These are phyloP conservation scores for Gerosis bhagava DNA, from an alignment of 2,888 invertebrate genomes.

Conservation along the genomic window DNA sequence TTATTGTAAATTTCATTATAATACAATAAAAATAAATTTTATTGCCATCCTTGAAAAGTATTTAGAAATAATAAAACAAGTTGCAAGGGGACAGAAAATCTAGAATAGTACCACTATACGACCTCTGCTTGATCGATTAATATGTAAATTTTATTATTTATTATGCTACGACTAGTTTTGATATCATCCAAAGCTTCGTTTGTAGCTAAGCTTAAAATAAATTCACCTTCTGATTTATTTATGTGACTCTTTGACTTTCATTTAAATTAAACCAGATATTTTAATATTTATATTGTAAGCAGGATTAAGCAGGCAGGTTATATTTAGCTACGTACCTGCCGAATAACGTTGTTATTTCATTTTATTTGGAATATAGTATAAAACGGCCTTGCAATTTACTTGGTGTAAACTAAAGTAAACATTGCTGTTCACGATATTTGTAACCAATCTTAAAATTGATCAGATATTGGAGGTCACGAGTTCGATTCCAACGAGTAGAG, in stretches of 20 bases:
- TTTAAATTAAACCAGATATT: background rate
- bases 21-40: no score
- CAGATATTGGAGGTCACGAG: no score
- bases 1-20: no score
- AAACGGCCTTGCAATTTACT: no score
- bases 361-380: no score
- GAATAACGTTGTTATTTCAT: no score
- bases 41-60: constrained; percentile 55
- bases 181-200: constrained; percentile 28
- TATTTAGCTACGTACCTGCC: no score
- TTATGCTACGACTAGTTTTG: constrained; percentile 44
- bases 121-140: constrained; percentile 66
- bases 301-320: no score
- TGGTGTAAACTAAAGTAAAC: no score
- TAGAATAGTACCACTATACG: constrained; percentile 55
- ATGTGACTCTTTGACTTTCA: background rate
- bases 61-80: constrained; percentile 49
- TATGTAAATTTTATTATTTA: constrained; percentile 66
- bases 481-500: no score
- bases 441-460: no score
- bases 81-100: constrained; percentile 40
- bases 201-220: constrained; percentile 31
- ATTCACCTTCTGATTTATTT: background rate
- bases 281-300: background rate
- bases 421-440: no score